phyloP scores from a whole-genome alignment of 1,140 invertebrate genomes.

The Drosophila rhopaloa region DNA sequence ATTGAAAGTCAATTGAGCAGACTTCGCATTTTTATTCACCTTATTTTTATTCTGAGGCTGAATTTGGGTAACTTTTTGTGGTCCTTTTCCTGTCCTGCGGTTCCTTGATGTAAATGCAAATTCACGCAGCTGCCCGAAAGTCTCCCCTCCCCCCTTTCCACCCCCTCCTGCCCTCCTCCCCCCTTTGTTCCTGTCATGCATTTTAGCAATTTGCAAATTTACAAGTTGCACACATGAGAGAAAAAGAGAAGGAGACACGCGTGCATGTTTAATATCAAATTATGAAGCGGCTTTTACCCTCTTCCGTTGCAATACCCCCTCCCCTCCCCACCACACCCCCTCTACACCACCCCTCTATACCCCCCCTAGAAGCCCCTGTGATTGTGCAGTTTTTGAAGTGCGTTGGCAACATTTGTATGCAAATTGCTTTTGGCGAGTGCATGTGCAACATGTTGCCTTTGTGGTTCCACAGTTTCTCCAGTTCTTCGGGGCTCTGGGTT shows the following conservation, averaged over 20 bases:
- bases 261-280: slow-evolving; percentile 80
- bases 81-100: slow-evolving; percentile 32
- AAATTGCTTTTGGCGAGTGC: slow-evolving; percentile 73
- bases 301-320: slow-evolving; percentile 20
- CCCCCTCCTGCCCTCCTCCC: not conserved
- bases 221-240: slow-evolving; percentile 67
- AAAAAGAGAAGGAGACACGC: slow-evolving; percentile 21
- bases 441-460: slow-evolving; percentile 76
- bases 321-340: not conserved
- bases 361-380: slow-evolving; percentile 42
- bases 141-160: not conserved
- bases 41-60: slow-evolving; percentile 10
- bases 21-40: slow-evolving; percentile 19
- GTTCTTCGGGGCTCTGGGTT: slow-evolving; percentile 3
- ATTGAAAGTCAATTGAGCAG: slow-evolving; percentile 49
- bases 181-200: slow-evolving; percentile 62
- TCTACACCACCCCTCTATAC: not conserved
- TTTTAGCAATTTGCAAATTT: slow-evolving; percentile 82
- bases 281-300: slow-evolving; percentile 70
- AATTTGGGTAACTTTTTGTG: slow-evolving; percentile 31
- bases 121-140: slow-evolving; percentile 39
- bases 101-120: slow-evolving; percentile 52
- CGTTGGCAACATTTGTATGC: slow-evolving; percentile 81
- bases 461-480: slow-evolving; percentile 16
- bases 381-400: slow-evolving; percentile 70